Conservation (phyloP, 2,113 vertebrate species). For the Calidris pugnax region DNA sequence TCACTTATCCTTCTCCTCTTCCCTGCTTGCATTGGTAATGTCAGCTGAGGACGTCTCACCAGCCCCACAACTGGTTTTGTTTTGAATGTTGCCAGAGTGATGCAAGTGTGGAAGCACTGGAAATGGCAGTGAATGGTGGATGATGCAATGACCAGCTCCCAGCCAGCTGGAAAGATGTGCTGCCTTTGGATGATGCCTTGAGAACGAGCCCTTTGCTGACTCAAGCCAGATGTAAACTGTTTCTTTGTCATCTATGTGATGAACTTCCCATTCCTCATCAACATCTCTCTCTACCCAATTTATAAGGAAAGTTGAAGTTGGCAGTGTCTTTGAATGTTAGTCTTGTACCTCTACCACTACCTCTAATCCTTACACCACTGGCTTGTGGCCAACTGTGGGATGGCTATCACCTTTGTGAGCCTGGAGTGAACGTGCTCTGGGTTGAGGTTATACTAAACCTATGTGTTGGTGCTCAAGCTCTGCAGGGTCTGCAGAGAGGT, state of each 20-base stretch:
- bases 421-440: neutral
- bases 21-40: neutral
- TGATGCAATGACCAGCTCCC: neutral
- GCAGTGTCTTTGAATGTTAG: neutral
- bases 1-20: neutral
- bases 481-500: neutral
- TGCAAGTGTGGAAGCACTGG: neutral
- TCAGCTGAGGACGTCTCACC: neutral
- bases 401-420: neutral
- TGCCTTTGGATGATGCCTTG: neutral
- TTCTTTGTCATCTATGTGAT: neutral
- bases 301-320: neutral
- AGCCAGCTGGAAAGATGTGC: neutral
- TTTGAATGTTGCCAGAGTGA: neutral
- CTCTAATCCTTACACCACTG: fast-evolving
- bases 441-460: neutral
- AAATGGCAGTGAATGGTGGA: neutral
- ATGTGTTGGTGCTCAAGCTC: fast-evolving
- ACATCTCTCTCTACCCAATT: neutral
- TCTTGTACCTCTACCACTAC: neutral
- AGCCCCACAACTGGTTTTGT: neutral
- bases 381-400: neutral
- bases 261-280: neutral
- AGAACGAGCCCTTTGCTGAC: neutral
- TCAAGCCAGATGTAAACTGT: neutral